Evolutionary conservation across 2,113 vertebrate genomes (phyloP).

Genomic region (Alces alces): DNA sequence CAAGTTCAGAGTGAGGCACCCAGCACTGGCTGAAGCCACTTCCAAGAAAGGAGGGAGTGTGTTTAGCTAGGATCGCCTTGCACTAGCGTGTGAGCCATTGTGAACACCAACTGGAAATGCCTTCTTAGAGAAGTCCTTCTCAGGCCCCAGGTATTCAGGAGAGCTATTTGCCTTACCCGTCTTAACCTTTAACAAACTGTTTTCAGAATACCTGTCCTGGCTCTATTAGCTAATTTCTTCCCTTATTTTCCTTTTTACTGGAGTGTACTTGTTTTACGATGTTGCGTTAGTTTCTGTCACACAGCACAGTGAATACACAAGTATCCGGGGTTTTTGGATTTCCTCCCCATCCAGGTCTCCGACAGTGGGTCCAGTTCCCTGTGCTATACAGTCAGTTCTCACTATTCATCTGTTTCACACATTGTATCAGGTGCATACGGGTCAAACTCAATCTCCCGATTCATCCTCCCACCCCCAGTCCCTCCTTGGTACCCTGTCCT

Average conservation of each 20-base stretch:
- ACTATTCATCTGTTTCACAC: not conserved
- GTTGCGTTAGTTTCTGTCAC: not conserved
- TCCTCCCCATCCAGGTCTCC: not conserved
- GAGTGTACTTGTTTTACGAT: not conserved
- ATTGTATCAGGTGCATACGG: rapidly evolving
- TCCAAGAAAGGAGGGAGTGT: too few species aligned
- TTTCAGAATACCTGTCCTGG: not conserved
- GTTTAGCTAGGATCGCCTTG: not conserved
- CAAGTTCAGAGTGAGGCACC: not conserved
- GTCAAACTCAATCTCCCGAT: not conserved
- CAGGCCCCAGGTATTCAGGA: not conserved
- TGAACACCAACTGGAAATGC: not conserved
- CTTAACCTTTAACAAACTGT: not conserved
- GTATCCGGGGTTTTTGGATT: too few species aligned
- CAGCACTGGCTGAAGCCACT: not conserved
- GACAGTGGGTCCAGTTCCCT: rapidly evolving
- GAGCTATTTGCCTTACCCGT: not conserved
- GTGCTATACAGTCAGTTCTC: not conserved
- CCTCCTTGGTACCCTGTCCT: not conserved
- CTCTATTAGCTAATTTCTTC: not conserved
- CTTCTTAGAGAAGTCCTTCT: not conserved
- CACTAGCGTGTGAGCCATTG: too few species aligned
- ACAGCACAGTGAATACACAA: not conserved
- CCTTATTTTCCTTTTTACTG: not conserved
- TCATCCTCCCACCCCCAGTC: not conserved